Percentiles rank a stretch among this genome's conserved stretches.
Conservation (phyloP, 2,888 invertebrate genomes). For the Tipula lateralis region DNA sequence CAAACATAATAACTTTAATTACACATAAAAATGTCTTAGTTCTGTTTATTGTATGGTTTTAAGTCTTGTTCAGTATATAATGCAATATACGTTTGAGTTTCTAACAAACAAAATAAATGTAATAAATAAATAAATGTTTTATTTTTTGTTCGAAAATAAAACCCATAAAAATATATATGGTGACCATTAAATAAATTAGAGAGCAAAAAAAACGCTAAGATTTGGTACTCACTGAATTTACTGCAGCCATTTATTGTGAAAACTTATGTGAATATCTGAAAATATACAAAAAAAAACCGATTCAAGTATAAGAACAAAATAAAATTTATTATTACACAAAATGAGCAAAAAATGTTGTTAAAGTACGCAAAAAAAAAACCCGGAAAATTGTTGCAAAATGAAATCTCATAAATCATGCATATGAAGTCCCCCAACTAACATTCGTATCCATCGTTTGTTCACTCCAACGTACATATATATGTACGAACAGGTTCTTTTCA, state of each 20-base stretch:
- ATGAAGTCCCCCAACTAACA: background rate
- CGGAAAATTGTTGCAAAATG: constrained; percentile 25
- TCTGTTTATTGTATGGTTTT: background rate
- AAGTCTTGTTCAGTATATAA: background rate
- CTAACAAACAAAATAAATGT: background rate
- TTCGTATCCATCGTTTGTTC: background rate
- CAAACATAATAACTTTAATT: too few species aligned
- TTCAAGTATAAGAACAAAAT: constrained; percentile 5
- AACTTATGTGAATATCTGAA: constrained; percentile 27
- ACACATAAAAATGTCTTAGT: too few species aligned
- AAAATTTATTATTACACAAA: constrained; percentile 4
- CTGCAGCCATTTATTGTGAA: constrained; percentile 28
- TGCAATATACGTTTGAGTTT: background rate
- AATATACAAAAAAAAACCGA: background rate
- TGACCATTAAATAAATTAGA: constrained; percentile 27
- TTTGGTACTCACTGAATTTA: constrained; percentile 28
- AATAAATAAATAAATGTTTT: constrained; percentile 4
- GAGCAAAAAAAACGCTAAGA: background rate
- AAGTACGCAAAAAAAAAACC: background rate
- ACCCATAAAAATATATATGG: constrained; percentile 3
- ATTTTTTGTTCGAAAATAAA: background rate
- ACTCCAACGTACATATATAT: background rate
- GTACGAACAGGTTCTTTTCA: background rate
- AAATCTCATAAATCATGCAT: constrained; percentile 28
- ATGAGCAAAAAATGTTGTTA: background rate